Conservation (phyloP, 2,113 vertebrate genomes). For the Pseudonaja textilis region DNA sequence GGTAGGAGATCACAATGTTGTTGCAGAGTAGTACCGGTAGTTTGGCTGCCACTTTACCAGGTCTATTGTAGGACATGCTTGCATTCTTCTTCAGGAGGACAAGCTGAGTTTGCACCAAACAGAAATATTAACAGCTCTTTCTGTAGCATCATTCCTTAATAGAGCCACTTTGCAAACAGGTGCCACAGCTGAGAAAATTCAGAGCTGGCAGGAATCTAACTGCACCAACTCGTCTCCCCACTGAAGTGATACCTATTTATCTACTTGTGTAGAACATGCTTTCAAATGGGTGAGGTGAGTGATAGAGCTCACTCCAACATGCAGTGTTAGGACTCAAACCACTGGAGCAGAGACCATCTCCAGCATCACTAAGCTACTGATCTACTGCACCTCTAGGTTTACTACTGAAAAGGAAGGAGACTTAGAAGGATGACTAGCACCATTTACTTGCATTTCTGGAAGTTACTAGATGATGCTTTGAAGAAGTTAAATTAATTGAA, state of each 20-base stretch:
- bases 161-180: not conserved
- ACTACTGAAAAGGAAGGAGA: not conserved
- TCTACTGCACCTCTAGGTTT: not conserved
- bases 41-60: too few relatives aligned
- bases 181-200: not conserved
- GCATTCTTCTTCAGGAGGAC: too few relatives aligned
- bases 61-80: too few relatives aligned
- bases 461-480: not conserved
- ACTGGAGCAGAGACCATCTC: not conserved
- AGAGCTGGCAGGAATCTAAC: not conserved
- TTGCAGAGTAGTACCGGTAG: too few relatives aligned
- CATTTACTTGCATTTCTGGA: not conserved
- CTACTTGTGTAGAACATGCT: not conserved
- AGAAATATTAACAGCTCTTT: too few relatives aligned
- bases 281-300: not conserved
- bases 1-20: too few relatives aligned
- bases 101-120: too few relatives aligned
- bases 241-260: not conserved
- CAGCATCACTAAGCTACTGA: not conserved
- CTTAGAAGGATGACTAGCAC: not conserved
- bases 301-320: not conserved
- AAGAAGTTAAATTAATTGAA: not conserved
- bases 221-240: not conserved
- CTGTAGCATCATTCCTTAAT: not conserved
- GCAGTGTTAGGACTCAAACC: not conserved